A percentile compares a stretch with the other conserved stretches of the same genome.
Evolutionary conservation across 1,140 invertebrate genomes (phyloP).

Genomic region (Pogonognathellus flavescens): DNA sequence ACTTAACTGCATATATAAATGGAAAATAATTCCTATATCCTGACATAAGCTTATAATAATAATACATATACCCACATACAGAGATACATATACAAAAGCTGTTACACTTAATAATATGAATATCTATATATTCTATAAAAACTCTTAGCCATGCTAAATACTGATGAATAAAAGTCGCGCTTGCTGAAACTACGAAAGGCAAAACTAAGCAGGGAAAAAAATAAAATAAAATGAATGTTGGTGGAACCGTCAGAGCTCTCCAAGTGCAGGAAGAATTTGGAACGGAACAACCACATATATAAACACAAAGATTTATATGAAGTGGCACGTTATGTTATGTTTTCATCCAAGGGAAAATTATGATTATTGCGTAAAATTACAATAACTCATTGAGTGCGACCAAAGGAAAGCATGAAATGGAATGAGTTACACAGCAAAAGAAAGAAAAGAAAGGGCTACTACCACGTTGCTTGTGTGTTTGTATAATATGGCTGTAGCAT

Average conservation of each 20-base stretch:
- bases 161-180: too few relatives aligned
- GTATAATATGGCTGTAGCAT: too few relatives aligned
- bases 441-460: background rate
- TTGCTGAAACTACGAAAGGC: background rate
- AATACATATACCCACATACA: too few relatives aligned
- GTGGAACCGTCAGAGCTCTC: background rate
- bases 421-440: slow-evolving; percentile 1
- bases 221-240: slow-evolving; percentile 2
- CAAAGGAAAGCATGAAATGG: slow-evolving; percentile 23
- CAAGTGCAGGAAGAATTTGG: slow-evolving; percentile 17
- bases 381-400: slow-evolving; percentile 30
- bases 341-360: slow-evolving; percentile 45
- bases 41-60: too few relatives aligned
- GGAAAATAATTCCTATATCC: too few relatives aligned
- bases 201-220: background rate
- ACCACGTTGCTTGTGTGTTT: too few relatives aligned
- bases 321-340: slow-evolving; percentile 51
- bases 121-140: too few relatives aligned
- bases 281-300: background rate
- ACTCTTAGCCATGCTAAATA: too few relatives aligned
- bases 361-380: slow-evolving; percentile 55
- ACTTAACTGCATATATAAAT: background rate
- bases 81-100: too few relatives aligned
- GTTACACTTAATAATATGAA: too few relatives aligned
- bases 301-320: slow-evolving; percentile 36